phyloP scores from a whole-genome alignment of 2,797 vertebrate genomes.

The Gobio occitaniae region DNA sequence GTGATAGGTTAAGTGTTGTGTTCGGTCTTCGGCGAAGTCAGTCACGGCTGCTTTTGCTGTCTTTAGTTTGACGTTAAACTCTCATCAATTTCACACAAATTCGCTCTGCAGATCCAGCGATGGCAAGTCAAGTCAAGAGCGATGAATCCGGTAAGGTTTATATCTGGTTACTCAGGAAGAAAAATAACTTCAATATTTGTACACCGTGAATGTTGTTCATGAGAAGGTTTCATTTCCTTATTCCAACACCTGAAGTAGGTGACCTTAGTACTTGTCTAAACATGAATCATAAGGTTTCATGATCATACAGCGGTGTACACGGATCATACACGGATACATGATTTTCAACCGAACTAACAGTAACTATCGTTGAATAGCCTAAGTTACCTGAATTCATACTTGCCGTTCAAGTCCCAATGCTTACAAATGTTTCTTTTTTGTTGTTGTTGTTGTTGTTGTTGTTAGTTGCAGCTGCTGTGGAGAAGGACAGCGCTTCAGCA shows the following conservation, averaged over 20 bases:
- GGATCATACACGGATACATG: background rate
- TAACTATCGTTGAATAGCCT: background rate
- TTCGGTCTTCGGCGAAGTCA: background rate
- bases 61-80: background rate
- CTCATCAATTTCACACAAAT: background rate
- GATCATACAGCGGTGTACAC: background rate
- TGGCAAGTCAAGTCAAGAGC: slow-evolving; percentile 6
- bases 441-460: background rate
- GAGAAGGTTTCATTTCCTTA: slow-evolving; percentile 4
- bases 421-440: background rate
- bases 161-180: background rate
- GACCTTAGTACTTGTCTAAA: background rate
- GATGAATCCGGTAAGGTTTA: slow-evolving; percentile 17
- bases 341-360: background rate
- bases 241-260: background rate
- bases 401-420: background rate
- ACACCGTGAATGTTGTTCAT: background rate
- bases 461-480: background rate
- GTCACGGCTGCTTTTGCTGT: background rate
- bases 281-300: background rate
- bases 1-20: background rate
- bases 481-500: slow-evolving; percentile 15
- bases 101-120: background rate
- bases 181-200: background rate
- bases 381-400: background rate